Evolutionary conservation across 2,888 invertebrate genomes (phyloP).

Genomic region (Myopa tessellatipennis): DNA sequence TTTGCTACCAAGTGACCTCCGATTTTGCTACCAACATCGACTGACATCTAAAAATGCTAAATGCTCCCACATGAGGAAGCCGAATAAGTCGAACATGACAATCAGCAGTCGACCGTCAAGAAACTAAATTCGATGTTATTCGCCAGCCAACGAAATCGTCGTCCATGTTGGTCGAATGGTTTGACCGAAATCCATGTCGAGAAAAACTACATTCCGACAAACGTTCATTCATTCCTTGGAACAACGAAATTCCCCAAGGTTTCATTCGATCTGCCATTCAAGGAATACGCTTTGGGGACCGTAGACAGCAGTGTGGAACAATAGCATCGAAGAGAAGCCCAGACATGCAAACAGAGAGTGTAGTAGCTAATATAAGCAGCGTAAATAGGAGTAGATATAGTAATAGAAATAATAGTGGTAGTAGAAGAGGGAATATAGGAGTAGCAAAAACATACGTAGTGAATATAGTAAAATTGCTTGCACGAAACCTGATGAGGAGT

Average conservation of each 20-base stretch:
- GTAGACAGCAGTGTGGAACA: neutral
- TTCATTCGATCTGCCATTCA: constrained; percentile 29
- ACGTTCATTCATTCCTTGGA: constrained; percentile 2
- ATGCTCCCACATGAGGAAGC: neutral
- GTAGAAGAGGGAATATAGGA: neutral
- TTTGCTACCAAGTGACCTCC: no score
- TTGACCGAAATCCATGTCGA: no score
- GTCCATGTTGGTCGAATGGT: no score
- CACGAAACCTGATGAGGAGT: neutral
- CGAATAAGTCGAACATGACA: neutral
- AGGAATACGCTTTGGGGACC: neutral
- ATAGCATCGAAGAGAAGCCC: no score
- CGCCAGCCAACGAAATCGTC: neutral
- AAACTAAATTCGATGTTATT: neutral
- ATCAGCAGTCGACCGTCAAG: neutral
- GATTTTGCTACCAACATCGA: neutral
- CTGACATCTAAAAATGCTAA: neutral
- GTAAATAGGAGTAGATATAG: constrained; percentile 20
- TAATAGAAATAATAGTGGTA: neutral
- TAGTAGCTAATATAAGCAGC: constrained; percentile 4
- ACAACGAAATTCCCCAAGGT: constrained; percentile 30
- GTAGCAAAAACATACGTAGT: neutral
- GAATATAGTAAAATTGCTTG: neutral
- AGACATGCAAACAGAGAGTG: neutral
- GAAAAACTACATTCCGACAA: no score